Base-by-base conservation (phyloP, 2,888 invertebrate genomes). In the Lutraria lutraria region DNA sequence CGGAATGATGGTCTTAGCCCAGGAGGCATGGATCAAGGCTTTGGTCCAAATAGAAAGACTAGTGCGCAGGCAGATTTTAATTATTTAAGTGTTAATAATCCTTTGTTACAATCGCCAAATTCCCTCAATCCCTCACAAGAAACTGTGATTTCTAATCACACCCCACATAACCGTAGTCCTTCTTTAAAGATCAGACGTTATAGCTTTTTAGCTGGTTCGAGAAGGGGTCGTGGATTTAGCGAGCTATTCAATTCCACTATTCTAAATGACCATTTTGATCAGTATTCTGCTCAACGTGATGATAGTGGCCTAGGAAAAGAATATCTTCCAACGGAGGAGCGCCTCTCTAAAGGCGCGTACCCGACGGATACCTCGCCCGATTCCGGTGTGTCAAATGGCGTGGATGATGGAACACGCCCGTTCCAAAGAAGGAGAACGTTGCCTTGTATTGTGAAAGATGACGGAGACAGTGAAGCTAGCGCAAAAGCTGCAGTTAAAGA, bases 211-310 rank as follows among this genome's bases (percentile, higher is more conserved):
- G 95, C 95, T 52, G 95, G 95, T 63, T 95, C 95, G 54, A 93
- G 95, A 81, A 92, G 95, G 81, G 95, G 95, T 34, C 92, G 95
- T 81, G 95, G 95, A 34, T 95, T 95, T 92, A 95, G 95, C 92
- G 95, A 96, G 88, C 93, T 96, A 43, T 95, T 96, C 89, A 96
- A 96, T 92, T 96, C 96, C 89, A 95, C 96, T 29, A 95, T 96
- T 86, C 93, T 96, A 72, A 96, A 95, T 90, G 96, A 96, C 93
- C 96, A 96, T 92, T 96, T 96, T 93, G 96, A 96, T 94, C 96
- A 96, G 95, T 96, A 96, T 93, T 94, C 95, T 60, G 94, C 95
- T 88, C 92, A 94, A 88, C 92, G 93, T 85, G 95, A 95, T 87
- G 96, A 96, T 87, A 95, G 95, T 89, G 95, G 95, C 63, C 90